Conservation (phyloP, 1,140 invertebrate genomes). For the Euura lappo region DNA sequence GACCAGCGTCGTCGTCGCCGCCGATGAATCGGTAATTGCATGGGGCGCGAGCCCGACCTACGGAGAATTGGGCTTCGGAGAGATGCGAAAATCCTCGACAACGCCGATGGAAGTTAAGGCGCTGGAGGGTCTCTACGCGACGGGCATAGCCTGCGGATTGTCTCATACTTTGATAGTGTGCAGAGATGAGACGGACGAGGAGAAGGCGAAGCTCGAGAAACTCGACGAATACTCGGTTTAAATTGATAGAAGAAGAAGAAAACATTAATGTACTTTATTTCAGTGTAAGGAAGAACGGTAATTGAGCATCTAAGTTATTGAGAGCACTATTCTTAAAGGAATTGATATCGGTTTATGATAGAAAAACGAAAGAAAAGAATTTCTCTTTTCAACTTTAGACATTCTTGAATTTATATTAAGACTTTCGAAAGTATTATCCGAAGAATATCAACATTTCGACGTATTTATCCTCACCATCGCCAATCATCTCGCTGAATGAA, state of each 20-base stretch:
- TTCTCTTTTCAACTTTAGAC: too few species aligned
- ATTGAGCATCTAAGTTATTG: constrained; percentile 4
- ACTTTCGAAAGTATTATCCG: constrained; percentile 10
- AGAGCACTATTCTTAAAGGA: constrained; percentile 10
- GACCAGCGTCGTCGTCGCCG: constrained; percentile 85
- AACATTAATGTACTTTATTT: constrained; percentile 9
- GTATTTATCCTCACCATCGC: not conserved
- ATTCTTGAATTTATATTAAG: not conserved
- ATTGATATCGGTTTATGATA: constrained; percentile 5
- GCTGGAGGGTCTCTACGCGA: constrained; percentile 81
- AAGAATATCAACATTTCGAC: constrained; percentile 6
- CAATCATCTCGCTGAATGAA: not conserved
- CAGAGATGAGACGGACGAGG: constrained; percentile 70
- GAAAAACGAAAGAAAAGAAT: too few species aligned
- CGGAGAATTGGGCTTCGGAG: constrained; percentile 90
- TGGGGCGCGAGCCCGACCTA: constrained; percentile 93
- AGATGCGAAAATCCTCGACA: constrained; percentile 86
- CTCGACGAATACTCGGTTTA: constrained; percentile 65
- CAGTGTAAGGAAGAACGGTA: not conserved
- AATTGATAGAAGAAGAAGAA: constrained; percentile 17
- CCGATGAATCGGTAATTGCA: constrained; percentile 88
- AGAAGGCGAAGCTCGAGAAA: constrained; percentile 67
- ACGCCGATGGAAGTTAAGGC: constrained; percentile 88
- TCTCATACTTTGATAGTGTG: constrained; percentile 82
- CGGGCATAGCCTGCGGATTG: constrained; percentile 81